phyloP scores from a whole-genome alignment of 2,888 invertebrate species.

The Nomada goodeniana region DNA sequence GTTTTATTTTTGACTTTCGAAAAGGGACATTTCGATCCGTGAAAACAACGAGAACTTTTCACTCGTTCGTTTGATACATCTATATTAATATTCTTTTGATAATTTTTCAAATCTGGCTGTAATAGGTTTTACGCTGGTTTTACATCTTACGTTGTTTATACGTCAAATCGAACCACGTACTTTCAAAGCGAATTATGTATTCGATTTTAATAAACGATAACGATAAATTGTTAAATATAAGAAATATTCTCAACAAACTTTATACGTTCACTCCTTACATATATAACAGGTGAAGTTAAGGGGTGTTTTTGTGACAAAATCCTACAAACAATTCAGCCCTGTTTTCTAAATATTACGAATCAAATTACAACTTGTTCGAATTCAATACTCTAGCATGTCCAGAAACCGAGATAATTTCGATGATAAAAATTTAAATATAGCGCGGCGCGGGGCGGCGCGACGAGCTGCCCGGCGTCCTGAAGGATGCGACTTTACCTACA shows the following conservation, averaged over 20 bases:
- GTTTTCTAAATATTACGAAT: neutral
- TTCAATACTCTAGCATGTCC: too few relatives aligned
- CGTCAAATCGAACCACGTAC: neutral
- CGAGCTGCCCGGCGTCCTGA: too few relatives aligned
- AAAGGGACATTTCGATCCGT: too few relatives aligned
- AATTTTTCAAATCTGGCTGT: neutral
- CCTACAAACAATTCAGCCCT: neutral
- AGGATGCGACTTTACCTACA: too few relatives aligned
- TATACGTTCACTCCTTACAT: neutral
- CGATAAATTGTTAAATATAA: neutral
- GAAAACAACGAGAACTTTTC: neutral
- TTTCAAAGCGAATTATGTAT: neutral
- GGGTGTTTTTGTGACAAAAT: neutral
- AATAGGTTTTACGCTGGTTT: neutral
- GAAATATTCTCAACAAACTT: conserved; percentile 1
- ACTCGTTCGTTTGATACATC: neutral
- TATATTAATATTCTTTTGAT: neutral
- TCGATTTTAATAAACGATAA: too few relatives aligned
- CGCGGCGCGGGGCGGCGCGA: too few relatives aligned
- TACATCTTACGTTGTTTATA: neutral
- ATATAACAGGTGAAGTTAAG: neutral
- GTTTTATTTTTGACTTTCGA: too few relatives aligned
- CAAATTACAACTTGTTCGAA: too few relatives aligned
- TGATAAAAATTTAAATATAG: too few relatives aligned
- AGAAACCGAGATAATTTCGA: too few relatives aligned